Evolutionary conservation across 2,113 vertebrate genomes (phyloP), one percentile per base, ranked within the genome.

Genomic region (Chauna torquata): DNA sequence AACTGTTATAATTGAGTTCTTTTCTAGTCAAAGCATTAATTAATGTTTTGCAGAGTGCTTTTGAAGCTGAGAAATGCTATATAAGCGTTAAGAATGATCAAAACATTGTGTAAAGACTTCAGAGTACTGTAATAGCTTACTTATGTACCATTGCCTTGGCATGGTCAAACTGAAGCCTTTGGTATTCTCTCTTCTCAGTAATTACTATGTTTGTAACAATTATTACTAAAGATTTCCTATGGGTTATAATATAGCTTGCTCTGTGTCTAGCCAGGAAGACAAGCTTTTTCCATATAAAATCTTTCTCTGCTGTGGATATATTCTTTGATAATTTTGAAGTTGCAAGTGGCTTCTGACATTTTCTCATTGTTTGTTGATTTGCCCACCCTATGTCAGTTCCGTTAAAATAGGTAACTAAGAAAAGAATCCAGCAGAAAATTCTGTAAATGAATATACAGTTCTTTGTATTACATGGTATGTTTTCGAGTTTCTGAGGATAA

Each of bases 41-140:
- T 90, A 93, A 88, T 81, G 42, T 86, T 96, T 88, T 86, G 68
- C 72, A 66, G 59, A 59, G 78, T 55, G 76, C 69, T 94, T 97
- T 96, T 97, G 90, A 95, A 95, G 85, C 68, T 3, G 30, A 62
- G 68, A 85, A 89, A 75, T 72, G 89, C 68, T 59, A 4, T 70
- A 55, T 49, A 45, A 92, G 57, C 68, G 85, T 90, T 92, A 36
- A 70, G 75, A 58, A 55, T 45, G 72, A 88, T 94, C 71, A 78
- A 82, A 95, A 90, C 4, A 2, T 4, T 42, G 24, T 49, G 1
- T 4, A 77, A 65, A 65, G 68, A 8, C 72, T 82, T 38, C 44
- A 81, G 58, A 25, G 71, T 70, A 20, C 44, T 82, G 36, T 76
- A 61, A 62, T 28, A 94, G n/a, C 61, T 94, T 50, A 11, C 74